Conservation (phyloP, 2,797 vertebrate species). For the Gymnothorax reevesii region DNA sequence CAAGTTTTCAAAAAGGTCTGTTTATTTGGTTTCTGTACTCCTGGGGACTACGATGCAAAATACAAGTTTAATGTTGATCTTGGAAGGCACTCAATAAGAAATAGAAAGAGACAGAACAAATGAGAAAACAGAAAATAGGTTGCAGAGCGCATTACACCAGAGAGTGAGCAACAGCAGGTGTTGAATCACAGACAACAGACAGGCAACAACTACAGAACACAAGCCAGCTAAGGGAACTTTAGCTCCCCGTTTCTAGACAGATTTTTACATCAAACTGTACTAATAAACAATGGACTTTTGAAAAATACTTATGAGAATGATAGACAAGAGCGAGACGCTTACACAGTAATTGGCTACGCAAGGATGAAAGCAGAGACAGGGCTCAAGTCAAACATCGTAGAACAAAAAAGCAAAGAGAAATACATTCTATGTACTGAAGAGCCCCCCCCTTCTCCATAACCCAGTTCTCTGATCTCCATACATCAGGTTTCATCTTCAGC, state of each 20-base stretch:
- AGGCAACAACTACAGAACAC: constrained; percentile 39
- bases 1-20: background rate
- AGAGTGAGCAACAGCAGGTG: constrained; percentile 7
- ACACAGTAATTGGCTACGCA: constrained; percentile 14
- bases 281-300: background rate
- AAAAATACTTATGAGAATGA: background rate
- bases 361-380: background rate
- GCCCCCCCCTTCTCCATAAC: background rate
- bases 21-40: background rate
- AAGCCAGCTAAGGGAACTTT: background rate
- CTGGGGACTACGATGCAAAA: background rate
- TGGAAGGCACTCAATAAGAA: background rate
- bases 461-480: constrained; percentile 38
- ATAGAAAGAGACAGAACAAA: background rate
- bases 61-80: background rate
- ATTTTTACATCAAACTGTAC: background rate
- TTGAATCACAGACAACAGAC: constrained; percentile 28
- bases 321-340: background rate
- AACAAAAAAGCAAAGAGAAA: background rate
- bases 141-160: constrained; percentile 26
- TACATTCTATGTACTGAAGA: background rate
- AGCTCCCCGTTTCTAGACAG: background rate
- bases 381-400: constrained; percentile 14
- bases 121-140: constrained; percentile 12
- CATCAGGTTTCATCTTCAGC: constrained; percentile 67